Percentiles rank a stretch among this genome's conserved stretches.
Evolutionary conservation across 2,888 invertebrate species (phyloP).

Genomic region (Tetropium fuscum): DNA sequence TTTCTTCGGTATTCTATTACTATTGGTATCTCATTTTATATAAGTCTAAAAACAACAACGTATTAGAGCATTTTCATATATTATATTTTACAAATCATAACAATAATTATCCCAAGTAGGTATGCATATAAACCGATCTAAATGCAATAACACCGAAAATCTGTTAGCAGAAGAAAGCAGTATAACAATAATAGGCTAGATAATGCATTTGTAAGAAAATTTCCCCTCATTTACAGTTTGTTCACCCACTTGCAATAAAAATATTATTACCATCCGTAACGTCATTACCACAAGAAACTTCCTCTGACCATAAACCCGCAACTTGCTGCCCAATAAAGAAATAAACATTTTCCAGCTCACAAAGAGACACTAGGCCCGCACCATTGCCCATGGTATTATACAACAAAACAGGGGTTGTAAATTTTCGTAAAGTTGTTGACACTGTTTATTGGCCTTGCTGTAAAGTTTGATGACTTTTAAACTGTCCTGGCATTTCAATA

Average conservation of each 20-base stretch:
- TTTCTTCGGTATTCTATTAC: too few species aligned
- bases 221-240: constrained; percentile 8
- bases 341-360: constrained; percentile 22
- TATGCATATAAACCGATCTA: too few species aligned
- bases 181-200: too few species aligned
- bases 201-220: constrained; percentile 5
- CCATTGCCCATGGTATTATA: constrained; percentile 3
- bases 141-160: too few species aligned
- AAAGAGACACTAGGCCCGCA: constrained; percentile 19
- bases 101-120: too few species aligned
- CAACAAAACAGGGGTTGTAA: constrained; percentile 20
- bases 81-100: too few species aligned
- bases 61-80: too few species aligned
- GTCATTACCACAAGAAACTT: constrained; percentile 23
- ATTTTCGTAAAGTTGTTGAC: constrained; percentile 16
- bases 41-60: too few species aligned
- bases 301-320: constrained; percentile 17
- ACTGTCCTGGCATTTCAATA: neutral
- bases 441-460: constrained; percentile 2
- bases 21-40: too few species aligned
- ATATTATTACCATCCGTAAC: constrained; percentile 19
- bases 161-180: too few species aligned
- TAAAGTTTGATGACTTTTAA: constrained; percentile 17
- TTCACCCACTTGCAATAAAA: constrained; percentile 24
- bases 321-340: constrained; percentile 24